These are phyloP conservation scores for Aphaenogaster ashmeadi DNA, from an alignment of 1,140 invertebrate genomes.

Conservation along the genomic window DNA sequence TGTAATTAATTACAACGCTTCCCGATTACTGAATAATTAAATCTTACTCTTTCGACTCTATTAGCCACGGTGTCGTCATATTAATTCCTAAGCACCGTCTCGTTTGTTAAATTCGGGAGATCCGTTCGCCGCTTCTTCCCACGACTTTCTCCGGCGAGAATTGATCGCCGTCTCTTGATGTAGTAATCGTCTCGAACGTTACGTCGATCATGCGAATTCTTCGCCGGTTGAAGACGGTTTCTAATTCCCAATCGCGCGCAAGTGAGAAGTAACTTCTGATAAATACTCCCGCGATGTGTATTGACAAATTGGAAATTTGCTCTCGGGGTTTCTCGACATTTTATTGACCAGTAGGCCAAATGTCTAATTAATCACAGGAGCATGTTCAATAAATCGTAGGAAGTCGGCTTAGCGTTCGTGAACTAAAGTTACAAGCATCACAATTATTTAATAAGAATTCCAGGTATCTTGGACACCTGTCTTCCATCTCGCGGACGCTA, in stretches of 20 bases:
- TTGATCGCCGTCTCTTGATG: slow-evolving; percentile 44
- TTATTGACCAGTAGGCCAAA: background rate
- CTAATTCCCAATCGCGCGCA: background rate
- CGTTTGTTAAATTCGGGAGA: slow-evolving; percentile 55
- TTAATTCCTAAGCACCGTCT: slow-evolving; percentile 16
- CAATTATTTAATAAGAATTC: background rate
- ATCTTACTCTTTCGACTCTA: slow-evolving; percentile 27
- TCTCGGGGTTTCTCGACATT: background rate
- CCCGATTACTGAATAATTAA: slow-evolving; percentile 46
- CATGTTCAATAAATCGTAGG: background rate
- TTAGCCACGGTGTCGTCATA: slow-evolving; percentile 23
- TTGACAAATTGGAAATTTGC: slow-evolving; percentile 14
- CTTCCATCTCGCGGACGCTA: background rate
- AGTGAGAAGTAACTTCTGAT: background rate
- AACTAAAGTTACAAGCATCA: background rate
- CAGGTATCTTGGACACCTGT: background rate
- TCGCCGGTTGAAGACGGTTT: background rate
- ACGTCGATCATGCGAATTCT: slow-evolving; percentile 34
- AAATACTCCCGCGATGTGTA: background rate
- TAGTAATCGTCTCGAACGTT: slow-evolving; percentile 36
- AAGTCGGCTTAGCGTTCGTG: background rate
- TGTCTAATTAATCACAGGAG: background rate
- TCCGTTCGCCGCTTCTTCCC: slow-evolving; percentile 47
- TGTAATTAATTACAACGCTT: slow-evolving; percentile 43
- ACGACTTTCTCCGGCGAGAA: slow-evolving; percentile 60